phyloP scores from a whole-genome alignment of 2,113 vertebrate genomes.

The Manacus vitellinus region DNA sequence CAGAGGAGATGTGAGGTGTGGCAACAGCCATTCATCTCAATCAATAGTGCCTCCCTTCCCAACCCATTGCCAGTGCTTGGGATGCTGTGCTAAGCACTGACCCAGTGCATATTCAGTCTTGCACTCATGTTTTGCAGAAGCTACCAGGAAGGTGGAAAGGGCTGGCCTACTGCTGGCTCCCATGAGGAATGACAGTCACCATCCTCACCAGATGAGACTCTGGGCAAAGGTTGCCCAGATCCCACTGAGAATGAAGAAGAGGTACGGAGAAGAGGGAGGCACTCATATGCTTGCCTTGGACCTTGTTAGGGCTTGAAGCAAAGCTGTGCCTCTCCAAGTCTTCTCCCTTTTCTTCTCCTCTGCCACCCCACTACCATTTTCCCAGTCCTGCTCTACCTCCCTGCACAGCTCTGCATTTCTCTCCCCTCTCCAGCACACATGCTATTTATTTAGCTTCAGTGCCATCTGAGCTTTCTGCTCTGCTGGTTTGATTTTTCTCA shows the following conservation, averaged over 20 bases:
- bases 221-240: background rate
- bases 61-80: fast-evolving
- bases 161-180: background rate
- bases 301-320: fast-evolving
- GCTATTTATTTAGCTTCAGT: background rate
- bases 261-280: background rate
- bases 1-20: background rate
- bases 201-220: background rate
- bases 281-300: background rate
- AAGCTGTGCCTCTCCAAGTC: background rate
- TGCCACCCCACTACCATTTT: background rate
- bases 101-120: background rate
- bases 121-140: background rate
- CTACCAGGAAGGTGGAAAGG: background rate
- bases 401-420: background rate
- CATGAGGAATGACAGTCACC: background rate
- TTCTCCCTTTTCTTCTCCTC: background rate
- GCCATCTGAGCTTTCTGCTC: conserved; percentile 12
- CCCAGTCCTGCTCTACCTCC: background rate
- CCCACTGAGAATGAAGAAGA: background rate
- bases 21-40: background rate
- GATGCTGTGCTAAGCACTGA: background rate
- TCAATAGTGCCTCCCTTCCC: background rate
- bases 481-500: conserved; percentile 12
- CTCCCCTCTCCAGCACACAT: fast-evolving